A percentile compares a stretch with the other conserved stretches of the same genome.
Conservation (phyloP, 2,888 invertebrate genomes). For the Coelogynopora nodosa region DNA sequence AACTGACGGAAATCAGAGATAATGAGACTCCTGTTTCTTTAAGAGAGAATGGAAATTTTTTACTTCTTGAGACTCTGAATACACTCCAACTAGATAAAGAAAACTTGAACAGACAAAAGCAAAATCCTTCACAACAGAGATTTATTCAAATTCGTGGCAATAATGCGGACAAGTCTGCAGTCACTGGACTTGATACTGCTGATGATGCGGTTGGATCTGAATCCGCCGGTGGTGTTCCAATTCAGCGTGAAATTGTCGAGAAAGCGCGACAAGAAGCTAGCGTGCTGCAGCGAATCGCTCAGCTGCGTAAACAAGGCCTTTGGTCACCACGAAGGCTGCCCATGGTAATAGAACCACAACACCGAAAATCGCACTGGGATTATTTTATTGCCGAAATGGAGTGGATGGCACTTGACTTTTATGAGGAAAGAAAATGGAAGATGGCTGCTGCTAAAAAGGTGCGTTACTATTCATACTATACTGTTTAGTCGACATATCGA, state of each 20-base stretch:
- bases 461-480: conserved; percentile 34
- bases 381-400: conserved; percentile 96
- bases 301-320: conserved; percentile 85
- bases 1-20: background rate
- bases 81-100: background rate
- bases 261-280: conserved; percentile 72
- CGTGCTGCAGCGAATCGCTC: conserved; percentile 84
- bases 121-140: background rate
- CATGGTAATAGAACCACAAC: conserved; percentile 70
- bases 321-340: conserved; percentile 89
- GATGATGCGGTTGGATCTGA: background rate
- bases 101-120: background rate
- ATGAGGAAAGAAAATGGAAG: conserved; percentile 95
- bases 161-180: background rate
- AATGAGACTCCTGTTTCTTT: background rate
- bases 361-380: conserved; percentile 94
- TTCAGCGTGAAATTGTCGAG: conserved; percentile 41
- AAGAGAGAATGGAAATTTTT: background rate
- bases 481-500: background rate
- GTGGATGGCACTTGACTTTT: conserved; percentile 95
- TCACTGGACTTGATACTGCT: background rate
- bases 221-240: background rate
- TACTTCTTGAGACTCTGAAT: background rate
- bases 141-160: background rate
- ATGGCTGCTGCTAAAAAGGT: conserved; percentile 86